Conservation (phyloP, 2,113 vertebrate genomes). For the Mesembrinibis cayennensis region DNA sequence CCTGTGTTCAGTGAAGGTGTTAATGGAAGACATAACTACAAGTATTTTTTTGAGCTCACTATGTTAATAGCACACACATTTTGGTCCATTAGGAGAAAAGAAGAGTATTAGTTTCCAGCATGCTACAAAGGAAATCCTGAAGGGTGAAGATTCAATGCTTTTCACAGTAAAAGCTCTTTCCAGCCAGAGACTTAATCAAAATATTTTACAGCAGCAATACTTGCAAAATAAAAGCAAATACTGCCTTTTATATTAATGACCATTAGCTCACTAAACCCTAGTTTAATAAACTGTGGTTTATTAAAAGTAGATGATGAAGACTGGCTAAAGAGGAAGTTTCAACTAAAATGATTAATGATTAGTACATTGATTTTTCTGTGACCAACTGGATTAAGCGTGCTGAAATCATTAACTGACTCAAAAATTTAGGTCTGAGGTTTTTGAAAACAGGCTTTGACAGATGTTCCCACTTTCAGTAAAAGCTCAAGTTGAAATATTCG, state of each 20-base stretch:
- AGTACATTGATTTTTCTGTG: not conserved
- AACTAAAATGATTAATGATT: not conserved
- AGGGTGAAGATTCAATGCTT: not conserved
- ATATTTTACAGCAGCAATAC: not conserved
- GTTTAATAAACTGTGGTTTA: not conserved
- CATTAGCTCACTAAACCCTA: not conserved
- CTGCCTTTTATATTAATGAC: not conserved
- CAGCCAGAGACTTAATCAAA: not conserved
- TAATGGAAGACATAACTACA: constrained; percentile 13
- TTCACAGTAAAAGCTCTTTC: not conserved
- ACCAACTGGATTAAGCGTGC: not conserved
- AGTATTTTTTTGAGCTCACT: not conserved
- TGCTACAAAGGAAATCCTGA: not conserved
- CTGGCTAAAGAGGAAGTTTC: not conserved
- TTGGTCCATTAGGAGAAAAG: not conserved
- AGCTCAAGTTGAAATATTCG: not conserved
- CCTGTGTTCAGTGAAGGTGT: not conserved
- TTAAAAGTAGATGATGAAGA: not conserved
- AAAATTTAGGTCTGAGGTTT: not conserved
- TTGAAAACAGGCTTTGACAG: not conserved
- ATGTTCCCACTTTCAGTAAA: not conserved
- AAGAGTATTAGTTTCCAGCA: not conserved
- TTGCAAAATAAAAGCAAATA: constrained; percentile 8
- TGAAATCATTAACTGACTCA: not conserved
- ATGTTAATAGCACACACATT: not conserved